Conservation (phyloP, 2,888 invertebrate species). For the Leptarthrus brevirostris region DNA sequence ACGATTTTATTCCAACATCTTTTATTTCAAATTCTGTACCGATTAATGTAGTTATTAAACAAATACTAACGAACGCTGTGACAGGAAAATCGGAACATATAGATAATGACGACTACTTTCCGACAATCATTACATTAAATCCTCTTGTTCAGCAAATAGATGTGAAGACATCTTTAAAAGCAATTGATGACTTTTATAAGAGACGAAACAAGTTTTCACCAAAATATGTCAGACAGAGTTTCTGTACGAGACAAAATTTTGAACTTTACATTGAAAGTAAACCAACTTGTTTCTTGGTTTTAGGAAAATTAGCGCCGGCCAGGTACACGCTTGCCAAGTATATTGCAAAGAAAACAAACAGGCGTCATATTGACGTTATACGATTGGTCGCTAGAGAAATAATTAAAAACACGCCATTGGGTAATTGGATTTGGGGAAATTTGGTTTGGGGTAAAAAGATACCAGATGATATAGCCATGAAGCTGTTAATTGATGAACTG, state of each 20-base stretch:
- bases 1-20: conserved; percentile 48
- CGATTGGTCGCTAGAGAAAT: conserved; percentile 72
- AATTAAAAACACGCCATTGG: conserved; percentile 69
- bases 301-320: conserved; percentile 72
- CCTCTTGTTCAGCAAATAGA: conserved; percentile 51
- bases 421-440: conserved; percentile 71
- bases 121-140: conserved; percentile 45
- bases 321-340: conserved; percentile 70
- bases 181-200: conserved; percentile 27
- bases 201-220: not conserved
- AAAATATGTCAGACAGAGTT: not conserved
- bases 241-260: conserved; percentile 40
- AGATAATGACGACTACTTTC: conserved; percentile 3
- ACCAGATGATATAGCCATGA: conserved; percentile 68
- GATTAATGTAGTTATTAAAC: conserved; percentile 24
- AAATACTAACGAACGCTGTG: conserved; percentile 10
- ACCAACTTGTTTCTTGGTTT: conserved; percentile 71
- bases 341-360: conserved; percentile 71
- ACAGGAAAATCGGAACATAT: not conserved
- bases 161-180: conserved; percentile 39
- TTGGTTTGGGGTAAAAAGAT: conserved; percentile 70
- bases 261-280: not conserved
- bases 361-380: conserved; percentile 72
- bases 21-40: conserved; percentile 15
- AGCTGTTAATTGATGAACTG: conserved; percentile 70